phyloP scores from a whole-genome alignment of 2,888 invertebrate species.

The Rugalucina vietnamica region DNA sequence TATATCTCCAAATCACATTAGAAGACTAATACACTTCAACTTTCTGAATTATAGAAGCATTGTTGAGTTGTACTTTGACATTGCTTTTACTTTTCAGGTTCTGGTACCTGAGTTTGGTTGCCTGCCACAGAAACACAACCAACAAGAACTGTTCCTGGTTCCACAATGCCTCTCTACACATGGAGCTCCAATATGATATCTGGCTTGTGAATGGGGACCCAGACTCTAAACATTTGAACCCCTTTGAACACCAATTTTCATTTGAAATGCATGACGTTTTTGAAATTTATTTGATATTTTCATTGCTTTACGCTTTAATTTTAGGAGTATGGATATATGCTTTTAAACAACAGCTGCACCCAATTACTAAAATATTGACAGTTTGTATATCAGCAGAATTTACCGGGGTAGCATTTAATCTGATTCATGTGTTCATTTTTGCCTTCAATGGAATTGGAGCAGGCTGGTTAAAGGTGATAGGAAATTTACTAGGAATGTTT shows the following conservation, averaged over 20 bases:
- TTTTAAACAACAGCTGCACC: conserved; percentile 93
- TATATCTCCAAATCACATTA: too few species aligned
- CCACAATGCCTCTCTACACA: conserved; percentile 57
- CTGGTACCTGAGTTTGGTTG: conserved; percentile 97
- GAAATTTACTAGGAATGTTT: conserved; percentile 96
- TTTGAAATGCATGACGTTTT: conserved; percentile 95
- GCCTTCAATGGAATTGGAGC: conserved; percentile 95
- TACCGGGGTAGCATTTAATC: conserved; percentile 93
- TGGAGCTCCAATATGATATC: conserved; percentile 92
- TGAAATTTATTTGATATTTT: conserved; percentile 94
- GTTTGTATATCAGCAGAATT: conserved; percentile 94
- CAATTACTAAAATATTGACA: conserved; percentile 95
- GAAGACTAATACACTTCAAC: too few species aligned
- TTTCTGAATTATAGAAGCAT: too few species aligned
- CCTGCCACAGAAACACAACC: conserved; percentile 89
- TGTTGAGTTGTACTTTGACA: too few species aligned
- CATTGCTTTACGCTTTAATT: conserved; percentile 92
- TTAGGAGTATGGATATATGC: conserved; percentile 96
- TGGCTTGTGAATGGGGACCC: conserved; percentile 99
- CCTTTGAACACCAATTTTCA: conserved; percentile 97
- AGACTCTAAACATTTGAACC: conserved; percentile 90
- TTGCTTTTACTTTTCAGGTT: conserved; percentile 88
- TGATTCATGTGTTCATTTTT: conserved; percentile 94
- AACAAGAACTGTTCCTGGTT: conserved; percentile 75
- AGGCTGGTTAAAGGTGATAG: conserved; percentile 91